phyloP scores from a whole-genome alignment of 64 coral and sea anemone genomes.

The Acropora tenuis region DNA sequence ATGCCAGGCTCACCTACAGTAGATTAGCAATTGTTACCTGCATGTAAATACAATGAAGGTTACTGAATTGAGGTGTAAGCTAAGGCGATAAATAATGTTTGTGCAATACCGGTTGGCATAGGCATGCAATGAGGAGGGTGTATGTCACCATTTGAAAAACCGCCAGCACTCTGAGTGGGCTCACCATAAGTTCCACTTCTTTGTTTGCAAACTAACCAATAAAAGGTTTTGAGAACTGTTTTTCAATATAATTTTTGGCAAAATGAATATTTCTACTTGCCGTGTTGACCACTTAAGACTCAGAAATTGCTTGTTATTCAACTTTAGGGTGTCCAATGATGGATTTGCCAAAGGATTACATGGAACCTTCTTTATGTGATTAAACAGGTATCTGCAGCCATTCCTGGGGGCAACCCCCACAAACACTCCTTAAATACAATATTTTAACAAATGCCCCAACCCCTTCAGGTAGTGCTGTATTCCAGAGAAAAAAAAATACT shows the following conservation, averaged over 20 bases:
- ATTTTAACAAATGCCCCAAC: slow-evolving; percentile 10
- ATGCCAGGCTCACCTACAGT: background rate
- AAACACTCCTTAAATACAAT: background rate
- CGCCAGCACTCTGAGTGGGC: background rate
- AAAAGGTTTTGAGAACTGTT: background rate
- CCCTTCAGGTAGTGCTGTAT: background rate
- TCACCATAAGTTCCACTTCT: background rate
- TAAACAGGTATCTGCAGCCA: slow-evolving; percentile 37
- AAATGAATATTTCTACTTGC: background rate
- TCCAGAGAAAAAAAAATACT: too few relatives aligned
- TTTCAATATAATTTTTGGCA: background rate
- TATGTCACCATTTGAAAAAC: background rate
- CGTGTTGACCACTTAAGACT: background rate
- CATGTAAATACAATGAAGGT: background rate
- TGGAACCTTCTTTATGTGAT: background rate
- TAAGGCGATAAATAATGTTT: background rate
- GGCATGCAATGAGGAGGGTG: background rate
- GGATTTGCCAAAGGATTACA: too few relatives aligned
- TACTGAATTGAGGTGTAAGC: background rate
- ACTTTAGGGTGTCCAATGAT: too few relatives aligned
- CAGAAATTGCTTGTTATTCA: too few relatives aligned
- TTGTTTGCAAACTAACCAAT: background rate
- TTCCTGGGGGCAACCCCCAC: background rate
- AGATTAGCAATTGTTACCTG: background rate
- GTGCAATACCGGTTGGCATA: background rate